A percentile compares a stretch with the other conserved stretches of the same genome.
phyloP scores from a whole-genome alignment of 2,113 vertebrate species.

The Gymnobelideus leadbeateri region DNA sequence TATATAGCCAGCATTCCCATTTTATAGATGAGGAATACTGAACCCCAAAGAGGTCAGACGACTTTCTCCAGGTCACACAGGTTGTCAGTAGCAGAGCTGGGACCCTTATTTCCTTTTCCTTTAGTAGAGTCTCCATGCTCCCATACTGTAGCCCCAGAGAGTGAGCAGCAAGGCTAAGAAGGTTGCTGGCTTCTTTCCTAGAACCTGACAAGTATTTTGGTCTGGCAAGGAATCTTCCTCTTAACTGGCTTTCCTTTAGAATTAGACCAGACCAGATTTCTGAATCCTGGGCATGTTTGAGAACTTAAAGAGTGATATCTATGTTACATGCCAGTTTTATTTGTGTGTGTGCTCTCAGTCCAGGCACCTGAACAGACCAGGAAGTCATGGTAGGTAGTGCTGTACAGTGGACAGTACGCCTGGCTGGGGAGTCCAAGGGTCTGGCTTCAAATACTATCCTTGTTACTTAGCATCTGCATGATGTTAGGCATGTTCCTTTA shows the following conservation, averaged over 20 bases:
- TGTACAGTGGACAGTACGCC: neutral
- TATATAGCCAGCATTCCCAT: neutral
- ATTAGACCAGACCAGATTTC: neutral
- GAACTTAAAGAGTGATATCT: neutral
- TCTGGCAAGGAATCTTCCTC: neutral
- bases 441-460: neutral
- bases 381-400: neutral
- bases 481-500: neutral
- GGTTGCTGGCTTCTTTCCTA: neutral
- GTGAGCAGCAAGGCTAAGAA: neutral
- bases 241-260: neutral
- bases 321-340: too few relatives aligned
- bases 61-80: neutral
- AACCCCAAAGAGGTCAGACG: neutral
- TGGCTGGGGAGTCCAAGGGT: neutral
- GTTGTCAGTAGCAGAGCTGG: neutral
- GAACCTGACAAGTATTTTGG: neutral
- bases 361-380: neutral
- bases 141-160: neutral
- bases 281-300: neutral
- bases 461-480: neutral
- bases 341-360: too few relatives aligned
- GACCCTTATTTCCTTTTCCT: neutral
- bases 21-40: neutral
- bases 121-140: neutral